Base-by-base conservation (phyloP, 2,113 vertebrate species). In the Oryzias javanicus region DNA sequence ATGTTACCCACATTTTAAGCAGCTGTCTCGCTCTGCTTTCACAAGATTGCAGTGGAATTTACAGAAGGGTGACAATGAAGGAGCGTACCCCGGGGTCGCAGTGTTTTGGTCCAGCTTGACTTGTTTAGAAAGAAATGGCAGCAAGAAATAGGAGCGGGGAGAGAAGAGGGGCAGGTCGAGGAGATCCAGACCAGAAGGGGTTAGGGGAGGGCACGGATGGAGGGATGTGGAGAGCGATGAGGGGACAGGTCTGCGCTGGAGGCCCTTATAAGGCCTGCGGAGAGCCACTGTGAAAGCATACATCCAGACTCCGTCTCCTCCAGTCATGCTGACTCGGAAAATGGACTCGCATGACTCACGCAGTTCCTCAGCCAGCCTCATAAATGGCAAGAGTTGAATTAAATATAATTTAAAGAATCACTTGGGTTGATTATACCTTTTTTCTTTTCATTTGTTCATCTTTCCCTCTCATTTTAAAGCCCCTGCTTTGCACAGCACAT, bases 141-240 rank as follows among this genome's bases (percentile, higher is more conserved):
- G 76, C 13, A 14, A 68, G 74, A 66, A 67, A 63, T 49, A 67
- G 64, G 29, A 59, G 25, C 20, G 4, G 57, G 47, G 25, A 22
- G 19, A 25, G 40, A 55, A 25, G 56, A n/a, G 45, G 62, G 27
- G 67, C 25, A 64, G 70, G 70, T 81, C 52, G 75, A 76, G 79
- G 72, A 84, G 84, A 90, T 89, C 84, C 89, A 90, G 86, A 90
- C 76, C 88, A 89, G 86, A 82, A 60, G 79, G 76, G 80, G 80
- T 83, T 79, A 84, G 70, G 67, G 72, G 66, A 58, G 81, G 80
- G 84, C 81, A 74, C 44, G 68, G 59, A 79, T 72, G 64, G 75
- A 78, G 70, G 40, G 62, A 63, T 53, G 65, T 35, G 51, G 50
- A 58, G 59, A 72, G 57, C 29, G 49, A 72, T 42, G 78, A 69